phyloP scores from a whole-genome alignment of 37 sponge, comb jelly and placozoan genomes.

The Haliclona indistincta region DNA sequence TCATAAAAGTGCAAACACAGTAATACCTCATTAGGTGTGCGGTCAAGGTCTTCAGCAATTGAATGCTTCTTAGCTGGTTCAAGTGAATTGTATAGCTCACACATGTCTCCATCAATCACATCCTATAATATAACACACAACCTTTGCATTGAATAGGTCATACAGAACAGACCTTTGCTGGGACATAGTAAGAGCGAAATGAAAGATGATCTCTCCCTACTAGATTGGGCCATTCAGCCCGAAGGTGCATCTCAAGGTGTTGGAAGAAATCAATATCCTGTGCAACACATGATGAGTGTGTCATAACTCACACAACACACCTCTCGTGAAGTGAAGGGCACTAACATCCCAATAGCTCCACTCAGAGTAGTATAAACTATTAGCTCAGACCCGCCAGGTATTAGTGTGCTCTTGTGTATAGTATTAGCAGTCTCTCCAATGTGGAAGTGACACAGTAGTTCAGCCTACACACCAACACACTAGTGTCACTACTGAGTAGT shows the following conservation, averaged over 20 bases:
- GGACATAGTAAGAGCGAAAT: constrained; percentile 91
- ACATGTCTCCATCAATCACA: constrained; percentile 96
- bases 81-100: constrained; percentile 96
- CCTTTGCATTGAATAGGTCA: background rate
- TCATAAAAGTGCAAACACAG: background rate
- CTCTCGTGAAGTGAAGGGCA: constrained; percentile 95
- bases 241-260: constrained; percentile 98
- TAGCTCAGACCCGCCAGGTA: constrained; percentile 97
- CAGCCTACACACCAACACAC: constrained; percentile 36
- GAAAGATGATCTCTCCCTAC: constrained; percentile 93
- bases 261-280: constrained; percentile 99
- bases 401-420: constrained; percentile 89
- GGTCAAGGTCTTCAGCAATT: constrained; percentile 92
- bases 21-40: constrained; percentile 92
- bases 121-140: constrained; percentile 33
- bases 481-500: background rate
- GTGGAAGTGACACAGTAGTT: constrained; percentile 78
- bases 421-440: constrained; percentile 91
- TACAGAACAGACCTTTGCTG: constrained; percentile 66
- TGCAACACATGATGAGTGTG: constrained; percentile 1
- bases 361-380: constrained; percentile 95
- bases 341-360: constrained; percentile 91
- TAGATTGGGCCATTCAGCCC: constrained; percentile 81
- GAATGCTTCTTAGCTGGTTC: constrained; percentile 80
- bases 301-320: constrained; percentile 30